Evolutionary conservation across 2,888 invertebrate species (phyloP).

Genomic region (Ornithoptera alexandrae): DNA sequence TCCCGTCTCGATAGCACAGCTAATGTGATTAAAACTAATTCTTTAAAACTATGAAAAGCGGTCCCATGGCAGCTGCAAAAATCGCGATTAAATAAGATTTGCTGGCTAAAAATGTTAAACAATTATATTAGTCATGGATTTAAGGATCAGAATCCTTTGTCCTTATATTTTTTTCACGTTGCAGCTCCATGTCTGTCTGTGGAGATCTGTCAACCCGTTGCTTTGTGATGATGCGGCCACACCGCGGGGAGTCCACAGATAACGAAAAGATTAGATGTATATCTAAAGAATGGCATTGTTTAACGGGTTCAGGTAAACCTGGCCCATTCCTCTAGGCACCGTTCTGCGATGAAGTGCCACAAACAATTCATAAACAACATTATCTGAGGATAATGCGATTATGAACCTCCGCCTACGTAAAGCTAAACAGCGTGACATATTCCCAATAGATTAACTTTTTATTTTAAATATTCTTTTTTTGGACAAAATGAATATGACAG

Average conservation of each 20-base stretch:
- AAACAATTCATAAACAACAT: conserved; percentile 75
- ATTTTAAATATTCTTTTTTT: neutral
- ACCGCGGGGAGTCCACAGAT: conserved; percentile 67
- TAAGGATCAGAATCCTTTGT: conserved; percentile 50
- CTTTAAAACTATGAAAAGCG: conserved; percentile 57
- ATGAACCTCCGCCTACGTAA: conserved; percentile 42
- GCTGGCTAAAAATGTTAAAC: conserved; percentile 39
- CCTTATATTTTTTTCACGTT: conserved; percentile 65
- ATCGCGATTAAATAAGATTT: conserved; percentile 41
- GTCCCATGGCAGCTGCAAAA: conserved; percentile 56
- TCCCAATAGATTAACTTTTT: neutral
- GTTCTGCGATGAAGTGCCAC: conserved; percentile 56
- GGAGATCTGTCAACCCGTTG: conserved; percentile 78
- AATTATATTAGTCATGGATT: conserved; percentile 34
- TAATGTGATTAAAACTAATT: conserved; percentile 70
- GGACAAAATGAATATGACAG: too few species aligned
- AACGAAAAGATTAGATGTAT: conserved; percentile 75
- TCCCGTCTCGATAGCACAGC: conserved; percentile 41
- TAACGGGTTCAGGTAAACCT: conserved; percentile 65
- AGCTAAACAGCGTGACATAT: conserved; percentile 42
- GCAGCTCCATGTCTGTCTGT: conserved; percentile 65
- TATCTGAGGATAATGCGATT: conserved; percentile 71
- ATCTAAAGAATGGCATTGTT: conserved; percentile 74
- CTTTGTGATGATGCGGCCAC: conserved; percentile 73
- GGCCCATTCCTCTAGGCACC: conserved; percentile 38